Conservation (phyloP, 2,888 invertebrate species). For the Drosophila barbarae region DNA sequence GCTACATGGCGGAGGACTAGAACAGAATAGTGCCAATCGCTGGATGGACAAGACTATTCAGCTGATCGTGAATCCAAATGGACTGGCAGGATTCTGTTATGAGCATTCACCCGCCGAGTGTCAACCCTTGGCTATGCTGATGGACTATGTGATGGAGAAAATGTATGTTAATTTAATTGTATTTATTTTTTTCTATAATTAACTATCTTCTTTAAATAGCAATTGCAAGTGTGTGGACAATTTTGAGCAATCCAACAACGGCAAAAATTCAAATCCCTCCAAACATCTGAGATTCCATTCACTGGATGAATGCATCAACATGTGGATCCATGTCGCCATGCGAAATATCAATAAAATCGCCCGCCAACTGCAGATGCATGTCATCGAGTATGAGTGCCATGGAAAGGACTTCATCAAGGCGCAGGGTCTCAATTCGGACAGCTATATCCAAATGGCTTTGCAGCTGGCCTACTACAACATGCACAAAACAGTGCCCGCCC, state of each 20-base stretch:
- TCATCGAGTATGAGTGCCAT: conserved; percentile 88
- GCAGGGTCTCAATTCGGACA: conserved; percentile 94
- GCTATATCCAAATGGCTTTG: conserved; percentile 96
- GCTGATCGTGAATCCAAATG: conserved; percentile 90
- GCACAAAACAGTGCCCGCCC: conserved; percentile 87
- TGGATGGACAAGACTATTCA: conserved; percentile 98
- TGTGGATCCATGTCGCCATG: conserved; percentile 84
- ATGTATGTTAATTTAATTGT: conserved; percentile 82
- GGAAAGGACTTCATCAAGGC: conserved; percentile 93
- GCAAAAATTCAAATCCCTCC: conserved; percentile 25
- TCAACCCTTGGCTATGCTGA: conserved; percentile 91
- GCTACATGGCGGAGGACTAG: conserved; percentile 90
- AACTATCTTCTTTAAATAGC: neutral
- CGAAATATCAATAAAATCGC: conserved; percentile 85
- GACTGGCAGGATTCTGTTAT: conserved; percentile 90
- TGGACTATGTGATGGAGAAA: conserved; percentile 87
- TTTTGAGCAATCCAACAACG: no score
- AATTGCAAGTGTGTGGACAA: neutral
- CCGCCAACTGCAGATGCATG: conserved; percentile 87
- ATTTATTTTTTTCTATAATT: neutral
- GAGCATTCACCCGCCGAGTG: conserved; percentile 98
- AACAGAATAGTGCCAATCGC: conserved; percentile 88
- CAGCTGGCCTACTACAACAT: conserved; percentile 91
- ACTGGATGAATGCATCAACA: conserved; percentile 81
- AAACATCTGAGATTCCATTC: conserved; percentile 73